Evolutionary conservation across 2,797 vertebrate genomes (phyloP), one percentile per base, ranked within the genome.

Genomic region (Acropternis orthonyx): DNA sequence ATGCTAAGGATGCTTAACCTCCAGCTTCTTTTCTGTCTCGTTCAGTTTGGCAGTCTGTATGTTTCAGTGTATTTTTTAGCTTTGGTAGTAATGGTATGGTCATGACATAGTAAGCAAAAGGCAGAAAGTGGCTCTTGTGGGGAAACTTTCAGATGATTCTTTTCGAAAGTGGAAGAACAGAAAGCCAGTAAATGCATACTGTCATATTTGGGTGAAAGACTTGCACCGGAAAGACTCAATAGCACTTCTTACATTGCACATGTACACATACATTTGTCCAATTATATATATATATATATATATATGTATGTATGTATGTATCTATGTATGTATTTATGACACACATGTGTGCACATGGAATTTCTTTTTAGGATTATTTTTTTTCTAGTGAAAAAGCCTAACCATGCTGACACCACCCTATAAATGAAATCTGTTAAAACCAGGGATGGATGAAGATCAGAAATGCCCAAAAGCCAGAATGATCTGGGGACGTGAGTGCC

Each of bases 301-400:
- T 28, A 43, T 19, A 14, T 43, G 18, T 43, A 43, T 43, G 18
- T 43, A 43, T 43, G 43, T 43, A 43, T 43, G 18, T 43, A 43
- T 43, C 16, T 43, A 43, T 43, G 12, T 43, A 16, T 43, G 7
- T 6, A 41, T 55, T 59, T 85, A 34, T 51, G 61, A 32, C 43
- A 52, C 15, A 36, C 8, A 10, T 4, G 13, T 5, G 5, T 28
- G 20, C 13, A 30, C n/a, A 26, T n/a, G 61, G 44, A 76, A 80
- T 84, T 92, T 91, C 28, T 83, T 92, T 30, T 63, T 54, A 71
- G 37, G 11, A 23, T 77, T 52, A 37, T 49, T 91, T 85, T 63
- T 63, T 65, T 82, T 76, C 55, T 91, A 51, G 24, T 59, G 15
- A 86, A 73, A 88, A 92, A 66, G 13, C 4, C 30, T 77, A 80